Evolutionary conservation across 2,888 invertebrate genomes (phyloP), one percentile per base, ranked within the genome.

Genomic region (Alcis repandata): DNA sequence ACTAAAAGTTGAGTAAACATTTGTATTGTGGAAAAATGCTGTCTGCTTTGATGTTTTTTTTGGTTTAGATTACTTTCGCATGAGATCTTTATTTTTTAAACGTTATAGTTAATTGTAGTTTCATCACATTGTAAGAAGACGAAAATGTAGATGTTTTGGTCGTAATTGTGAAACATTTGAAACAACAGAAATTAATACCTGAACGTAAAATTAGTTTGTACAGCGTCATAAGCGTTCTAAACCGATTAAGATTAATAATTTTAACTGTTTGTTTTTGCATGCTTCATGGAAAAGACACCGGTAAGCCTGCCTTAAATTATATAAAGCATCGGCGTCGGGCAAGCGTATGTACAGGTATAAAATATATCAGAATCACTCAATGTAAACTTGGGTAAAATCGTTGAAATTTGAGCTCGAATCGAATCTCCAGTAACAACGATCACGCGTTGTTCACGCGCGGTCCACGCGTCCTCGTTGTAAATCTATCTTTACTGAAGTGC

Each of bases 281-380:
- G 75, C 73, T 61, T 45, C 70, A 33, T 51, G 67, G 73, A 59
- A 56, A 63, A 75, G 75, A 56, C 71, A 52, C 67, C 72, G 72
- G 75, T 75, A 75, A 75, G 75, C 53, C 46, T 56, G 22, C n/a
- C 32, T n/a, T 6, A 22, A 46, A 20, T 3, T 22, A n/a, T n/a
- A n/a, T n/a, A n/a, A n/a, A n/a, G n/a, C n/a, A n/a, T n/a, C n/a
- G n/a, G n/a, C n/a, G n/a, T n/a, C n/a, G n/a, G n/a, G n/a, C n/a
- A n/a, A n/a, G n/a, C n/a, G n/a, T n/a, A n/a, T n/a, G n/a, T n/a
- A n/a, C n/a, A n/a, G n/a, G n/a, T n/a, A n/a, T n/a, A n/a, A n/a
- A n/a, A n/a, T n/a, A n/a, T n/a, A n/a, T n/a, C n/a, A n/a, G n/a
- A n/a, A n/a, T n/a, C n/a, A n/a, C n/a, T n/a, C n/a, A n/a, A n/a